These are phyloP conservation scores for Poeciliopsis retropinna DNA, from an alignment of 2,113 vertebrate species.

Conservation along the genomic window DNA sequence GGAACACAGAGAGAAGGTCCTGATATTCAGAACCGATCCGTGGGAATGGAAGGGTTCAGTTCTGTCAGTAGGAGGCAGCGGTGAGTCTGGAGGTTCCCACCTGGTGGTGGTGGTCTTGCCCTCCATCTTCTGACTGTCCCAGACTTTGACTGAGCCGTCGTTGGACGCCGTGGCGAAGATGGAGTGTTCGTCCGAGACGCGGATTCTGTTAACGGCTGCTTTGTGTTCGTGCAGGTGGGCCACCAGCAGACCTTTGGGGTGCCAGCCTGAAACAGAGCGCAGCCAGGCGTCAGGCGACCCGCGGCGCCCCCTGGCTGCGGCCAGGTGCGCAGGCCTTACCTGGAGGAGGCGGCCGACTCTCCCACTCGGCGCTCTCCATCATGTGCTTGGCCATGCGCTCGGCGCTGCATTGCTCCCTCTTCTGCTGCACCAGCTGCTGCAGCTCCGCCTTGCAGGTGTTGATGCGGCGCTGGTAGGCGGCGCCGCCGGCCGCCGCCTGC, in stretches of 20 bases:
- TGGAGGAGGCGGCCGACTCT: slow-evolving; percentile 92
- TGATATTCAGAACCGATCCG: neutral
- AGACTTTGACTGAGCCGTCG: slow-evolving; percentile 96
- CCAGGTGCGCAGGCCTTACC: slow-evolving; percentile 72
- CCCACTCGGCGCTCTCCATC: slow-evolving; percentile 98
- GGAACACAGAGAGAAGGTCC: neutral
- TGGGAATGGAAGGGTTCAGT: neutral
- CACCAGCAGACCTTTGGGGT: slow-evolving; percentile 93
- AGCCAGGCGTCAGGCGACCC: neutral
- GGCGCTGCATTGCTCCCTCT: slow-evolving; percentile 92
- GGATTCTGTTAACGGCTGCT: slow-evolving; percentile 92
- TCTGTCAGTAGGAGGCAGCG: accelerated
- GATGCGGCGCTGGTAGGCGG: slow-evolving; percentile 89
- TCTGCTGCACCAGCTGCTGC: slow-evolving; percentile 95
- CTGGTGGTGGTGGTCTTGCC: slow-evolving; percentile 98
- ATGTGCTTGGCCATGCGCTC: slow-evolving; percentile 95
- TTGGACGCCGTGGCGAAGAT: slow-evolving; percentile 98
- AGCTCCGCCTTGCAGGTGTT: slow-evolving; percentile 94
- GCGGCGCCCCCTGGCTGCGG: neutral
- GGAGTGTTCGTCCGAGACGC: slow-evolving; percentile 95
- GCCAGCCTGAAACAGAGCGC: slow-evolving; percentile 86
- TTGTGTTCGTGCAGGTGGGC: slow-evolving; percentile 98
- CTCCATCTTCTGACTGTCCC: slow-evolving; percentile 99
- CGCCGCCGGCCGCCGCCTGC: slow-evolving; percentile 81
- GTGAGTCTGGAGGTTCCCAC: slow-evolving; percentile 55